phyloP scores from a whole-genome alignment of 2,113 vertebrate species.

The Pongo pygmaeus region DNA sequence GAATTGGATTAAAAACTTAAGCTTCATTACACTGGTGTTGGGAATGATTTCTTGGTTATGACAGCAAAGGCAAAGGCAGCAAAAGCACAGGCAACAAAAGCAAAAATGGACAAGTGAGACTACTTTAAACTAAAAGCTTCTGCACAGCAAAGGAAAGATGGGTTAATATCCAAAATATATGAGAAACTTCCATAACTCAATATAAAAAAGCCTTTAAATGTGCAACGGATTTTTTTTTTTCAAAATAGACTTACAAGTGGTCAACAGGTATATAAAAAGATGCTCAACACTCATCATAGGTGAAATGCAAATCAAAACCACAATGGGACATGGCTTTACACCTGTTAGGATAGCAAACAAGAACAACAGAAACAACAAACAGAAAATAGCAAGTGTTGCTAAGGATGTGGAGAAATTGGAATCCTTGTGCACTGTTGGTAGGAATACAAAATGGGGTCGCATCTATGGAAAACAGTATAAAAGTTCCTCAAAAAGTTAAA shows the following conservation, averaged over 20 bases:
- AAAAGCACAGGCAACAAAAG: background rate
- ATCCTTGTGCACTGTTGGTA: no score
- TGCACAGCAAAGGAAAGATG: background rate
- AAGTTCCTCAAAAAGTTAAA: no score
- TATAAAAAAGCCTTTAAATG: background rate
- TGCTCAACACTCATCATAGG: background rate
- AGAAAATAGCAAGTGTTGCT: background rate
- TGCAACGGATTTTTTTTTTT: background rate
- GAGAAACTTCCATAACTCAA: background rate
- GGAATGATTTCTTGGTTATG: no score
- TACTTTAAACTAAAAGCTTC: background rate
- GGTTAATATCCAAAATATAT: background rate
- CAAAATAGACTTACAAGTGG: no score
- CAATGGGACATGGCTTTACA: background rate
- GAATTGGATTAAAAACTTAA: background rate
- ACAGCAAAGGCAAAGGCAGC: background rate
- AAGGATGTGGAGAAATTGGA: background rate
- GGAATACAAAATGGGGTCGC: no score
- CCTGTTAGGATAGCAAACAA: background rate
- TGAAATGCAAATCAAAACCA: background rate
- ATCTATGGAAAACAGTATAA: no score
- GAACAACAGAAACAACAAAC: background rate
- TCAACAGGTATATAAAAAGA: background rate
- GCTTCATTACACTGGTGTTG: no score
- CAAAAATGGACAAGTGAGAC: background rate